A percentile compares a stretch with the other conserved stretches of the same genome.
Conservation (phyloP, 1,140 invertebrate genomes). For the Latrodectus geometricus region DNA sequence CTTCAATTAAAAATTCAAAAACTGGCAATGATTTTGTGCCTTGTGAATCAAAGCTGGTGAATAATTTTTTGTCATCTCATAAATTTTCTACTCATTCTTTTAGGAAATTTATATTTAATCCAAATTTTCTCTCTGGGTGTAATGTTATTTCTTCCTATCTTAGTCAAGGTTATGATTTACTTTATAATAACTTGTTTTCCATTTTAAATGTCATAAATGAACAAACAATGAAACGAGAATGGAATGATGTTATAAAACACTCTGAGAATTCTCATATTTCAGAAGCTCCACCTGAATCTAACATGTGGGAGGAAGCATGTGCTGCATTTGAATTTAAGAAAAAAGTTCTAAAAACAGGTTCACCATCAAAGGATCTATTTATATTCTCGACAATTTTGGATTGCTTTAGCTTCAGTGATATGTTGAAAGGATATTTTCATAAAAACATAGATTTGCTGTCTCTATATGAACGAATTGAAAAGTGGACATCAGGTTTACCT, state of each 20-base stretch:
- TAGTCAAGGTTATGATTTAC: constrained; percentile 35
- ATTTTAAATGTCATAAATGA: constrained; percentile 7
- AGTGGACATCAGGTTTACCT: constrained; percentile 41
- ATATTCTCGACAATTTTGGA: constrained; percentile 13
- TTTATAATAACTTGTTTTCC: constrained; percentile 38
- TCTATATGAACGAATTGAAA: constrained; percentile 10
- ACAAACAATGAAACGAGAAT: neutral
- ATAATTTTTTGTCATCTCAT: too few species aligned
- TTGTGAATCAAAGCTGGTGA: too few species aligned
- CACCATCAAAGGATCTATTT: neutral
- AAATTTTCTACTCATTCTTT: too few species aligned
- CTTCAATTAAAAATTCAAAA: neutral
- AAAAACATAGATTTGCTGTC: constrained; percentile 15
- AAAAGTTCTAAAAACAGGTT: neutral
- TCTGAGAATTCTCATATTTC: neutral
- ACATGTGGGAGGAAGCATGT: constrained; percentile 42
- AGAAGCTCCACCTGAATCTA: neutral
- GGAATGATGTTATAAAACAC: neutral
- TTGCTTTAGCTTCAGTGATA: constrained; percentile 31
- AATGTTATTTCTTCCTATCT: constrained; percentile 2
- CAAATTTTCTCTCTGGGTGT: too few species aligned
- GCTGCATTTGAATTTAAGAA: constrained; percentile 30
- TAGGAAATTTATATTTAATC: too few species aligned
- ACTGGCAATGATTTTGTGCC: too few species aligned
- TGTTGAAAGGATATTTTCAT: neutral